Evolutionary conservation across 2,113 vertebrate species (phyloP).

Genomic region (Melanotaenia duboulayi): DNA sequence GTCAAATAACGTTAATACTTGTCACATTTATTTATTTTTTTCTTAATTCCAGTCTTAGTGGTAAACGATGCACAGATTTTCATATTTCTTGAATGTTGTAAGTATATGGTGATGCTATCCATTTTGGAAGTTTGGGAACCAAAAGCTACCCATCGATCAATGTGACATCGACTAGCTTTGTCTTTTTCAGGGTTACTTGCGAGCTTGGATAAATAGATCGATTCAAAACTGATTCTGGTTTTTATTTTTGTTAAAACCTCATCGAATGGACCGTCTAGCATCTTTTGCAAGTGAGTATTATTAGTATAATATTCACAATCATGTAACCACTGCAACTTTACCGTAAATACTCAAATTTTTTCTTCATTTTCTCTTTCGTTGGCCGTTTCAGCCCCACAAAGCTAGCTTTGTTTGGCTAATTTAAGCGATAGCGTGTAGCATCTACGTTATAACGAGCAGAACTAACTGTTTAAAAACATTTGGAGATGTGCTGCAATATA

Average conservation of each 20-base stretch:
- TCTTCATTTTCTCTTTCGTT: neutral
- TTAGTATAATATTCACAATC: neutral
- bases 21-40: too few relatives aligned
- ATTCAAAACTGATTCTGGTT: neutral
- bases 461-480: neutral
- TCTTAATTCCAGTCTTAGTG: too few relatives aligned
- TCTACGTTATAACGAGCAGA: neutral
- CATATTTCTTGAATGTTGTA: too few relatives aligned
- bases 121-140: too few relatives aligned
- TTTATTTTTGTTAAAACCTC: constrained; percentile 10
- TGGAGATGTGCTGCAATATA: neutral
- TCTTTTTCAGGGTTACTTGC: constrained; percentile 9
- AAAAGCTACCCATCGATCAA: neutral
- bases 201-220: constrained; percentile 42
- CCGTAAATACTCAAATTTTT: fast-evolving
- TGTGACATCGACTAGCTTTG: constrained; percentile 31
- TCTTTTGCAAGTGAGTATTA: constrained; percentile 91
- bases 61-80: too few relatives aligned
- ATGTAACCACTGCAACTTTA: neutral
- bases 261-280: constrained; percentile 88
- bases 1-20: too few relatives aligned
- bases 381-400: neutral
- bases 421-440: constrained; percentile 17
- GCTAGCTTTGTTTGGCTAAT: constrained; percentile 26
- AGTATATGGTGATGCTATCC: too few relatives aligned